These are phyloP conservation scores for Ptychobarbus kaznakovi DNA, from an alignment of 2,797 vertebrate species.

Conservation along the genomic window DNA sequence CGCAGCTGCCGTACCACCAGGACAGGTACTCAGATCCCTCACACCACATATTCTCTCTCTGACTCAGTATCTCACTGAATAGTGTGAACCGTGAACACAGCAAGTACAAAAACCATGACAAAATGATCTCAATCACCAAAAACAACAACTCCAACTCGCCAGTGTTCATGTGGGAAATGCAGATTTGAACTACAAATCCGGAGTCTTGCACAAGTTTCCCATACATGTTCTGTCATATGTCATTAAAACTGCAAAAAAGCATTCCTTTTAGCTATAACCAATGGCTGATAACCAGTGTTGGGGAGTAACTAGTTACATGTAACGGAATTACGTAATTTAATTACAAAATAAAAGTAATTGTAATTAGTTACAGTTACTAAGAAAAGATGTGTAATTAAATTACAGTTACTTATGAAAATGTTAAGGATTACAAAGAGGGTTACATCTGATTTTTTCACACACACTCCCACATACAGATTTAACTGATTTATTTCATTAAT, in stretches of 20 bases:
- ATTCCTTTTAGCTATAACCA: too few relatives aligned
- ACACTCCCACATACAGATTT: too few relatives aligned
- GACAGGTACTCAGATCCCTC: constrained; percentile 67
- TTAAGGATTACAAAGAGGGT: too few relatives aligned
- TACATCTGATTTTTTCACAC: too few relatives aligned
- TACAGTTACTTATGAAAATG: too few relatives aligned
- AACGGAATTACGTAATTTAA: too few relatives aligned
- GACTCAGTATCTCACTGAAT: not conserved
- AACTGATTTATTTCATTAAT: too few relatives aligned
- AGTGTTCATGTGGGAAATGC: not conserved
- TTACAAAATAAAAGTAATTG: too few relatives aligned
- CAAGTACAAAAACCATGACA: not conserved
- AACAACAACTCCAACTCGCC: not conserved
- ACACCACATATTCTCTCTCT: constrained; percentile 44
- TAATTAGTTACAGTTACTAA: too few relatives aligned
- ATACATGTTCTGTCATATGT: not conserved
- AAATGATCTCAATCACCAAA: not conserved
- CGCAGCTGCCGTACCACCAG: constrained; percentile 69
- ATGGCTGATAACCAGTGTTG: too few relatives aligned
- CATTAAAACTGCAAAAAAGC: not conserved
- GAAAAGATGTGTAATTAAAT: too few relatives aligned
- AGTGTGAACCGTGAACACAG: constrained; percentile 4
- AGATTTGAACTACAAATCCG: not conserved
- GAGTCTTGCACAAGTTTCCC: not conserved
- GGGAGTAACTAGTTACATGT: too few relatives aligned